Conservation (phyloP, 2,888 invertebrate species). For the Drosophila phalerata region DNA sequence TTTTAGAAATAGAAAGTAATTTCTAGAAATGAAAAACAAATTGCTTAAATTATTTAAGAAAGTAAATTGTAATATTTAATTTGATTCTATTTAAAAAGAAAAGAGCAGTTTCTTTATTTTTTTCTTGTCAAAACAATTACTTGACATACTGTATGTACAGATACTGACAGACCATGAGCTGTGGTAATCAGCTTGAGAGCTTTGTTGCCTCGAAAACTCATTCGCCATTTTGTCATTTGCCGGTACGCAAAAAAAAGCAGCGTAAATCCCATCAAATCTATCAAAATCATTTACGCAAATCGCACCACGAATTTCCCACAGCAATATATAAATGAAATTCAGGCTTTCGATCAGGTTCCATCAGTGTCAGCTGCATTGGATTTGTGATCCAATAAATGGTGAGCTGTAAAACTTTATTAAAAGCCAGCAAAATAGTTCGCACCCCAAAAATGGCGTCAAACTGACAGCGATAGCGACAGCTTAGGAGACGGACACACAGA, state of each 20-base stretch:
- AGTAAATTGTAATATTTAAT: too few relatives aligned
- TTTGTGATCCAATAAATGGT: constrained; percentile 69
- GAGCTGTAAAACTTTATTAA: constrained; percentile 65
- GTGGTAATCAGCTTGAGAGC: constrained; percentile 60
- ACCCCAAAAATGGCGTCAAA: constrained; percentile 59
- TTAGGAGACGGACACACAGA: constrained; percentile 14
- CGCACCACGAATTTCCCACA: constrained; percentile 39
- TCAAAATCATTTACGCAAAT: constrained; percentile 79
- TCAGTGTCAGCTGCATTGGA: constrained; percentile 57
- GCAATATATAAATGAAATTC: constrained; percentile 44
- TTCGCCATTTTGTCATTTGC: constrained; percentile 21
- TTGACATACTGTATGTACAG: background rate
- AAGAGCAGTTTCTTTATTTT: too few relatives aligned
- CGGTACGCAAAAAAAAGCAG: constrained; percentile 40
- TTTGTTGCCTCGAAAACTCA: constrained; percentile 40
- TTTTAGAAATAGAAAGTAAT: too few relatives aligned
- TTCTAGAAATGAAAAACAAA: too few relatives aligned
- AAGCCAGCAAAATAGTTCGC: constrained; percentile 59
- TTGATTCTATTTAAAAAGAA: too few relatives aligned
- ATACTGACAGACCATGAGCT: constrained; percentile 14
- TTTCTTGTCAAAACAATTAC: constrained; percentile 2
- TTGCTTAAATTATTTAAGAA: too few relatives aligned
- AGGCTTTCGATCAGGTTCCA: constrained; percentile 11
- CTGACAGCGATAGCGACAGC: constrained; percentile 58
- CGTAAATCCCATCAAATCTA: constrained; percentile 76